Base-by-base conservation (phyloP, 2,888 invertebrate genomes). In the Autographa gamma region DNA sequence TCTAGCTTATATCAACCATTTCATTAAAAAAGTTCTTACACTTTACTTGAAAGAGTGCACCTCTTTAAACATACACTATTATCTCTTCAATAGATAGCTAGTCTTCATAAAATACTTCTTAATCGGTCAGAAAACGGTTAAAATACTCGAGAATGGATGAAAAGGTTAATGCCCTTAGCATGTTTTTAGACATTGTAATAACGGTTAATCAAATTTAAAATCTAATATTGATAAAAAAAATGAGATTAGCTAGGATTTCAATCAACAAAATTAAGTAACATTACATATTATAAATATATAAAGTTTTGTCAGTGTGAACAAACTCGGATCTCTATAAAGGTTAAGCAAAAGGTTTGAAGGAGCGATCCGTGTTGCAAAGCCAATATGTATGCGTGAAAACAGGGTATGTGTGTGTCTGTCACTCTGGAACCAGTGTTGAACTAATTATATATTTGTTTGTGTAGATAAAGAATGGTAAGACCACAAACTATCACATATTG, bases 371-470 rank as follows among this genome's bases (percentile, higher is more conserved):
- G 14, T 43, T 31, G 31, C 75, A 52, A 32, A 90, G 92, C 93
- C 93, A 92, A 93, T 93, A 93, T 93, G 91, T 92, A 92, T 88
- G 92, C 87, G 80, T 88, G 91, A 88, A 89, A 90, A 84, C 81
- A 77, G 72, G 74, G 72, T 74, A 71, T 72, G 77, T 79, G 13
- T 72, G 81, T 58, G 60, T 81, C 86, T 85, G 83, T 83, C 83
- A 83, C 86, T 86, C 80, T 76, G 56, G 43, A 25, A 25, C 62
- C 69, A 60, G 31, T 60, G 13, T 41, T 38, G 16, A 58, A 59
- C 18, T 41, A 38, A 38, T 38, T 0, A 38, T 34, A 5, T 38
- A 38, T 38, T 38, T 38, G 11, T 38, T 25, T 38, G 38, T 38
- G 38, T 38, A 38, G 11, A 38, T 11, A 38, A 38, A 11, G 38